phyloP scores from a whole-genome alignment of 2,113 vertebrate genomes.

The Nothocercus julius region DNA sequence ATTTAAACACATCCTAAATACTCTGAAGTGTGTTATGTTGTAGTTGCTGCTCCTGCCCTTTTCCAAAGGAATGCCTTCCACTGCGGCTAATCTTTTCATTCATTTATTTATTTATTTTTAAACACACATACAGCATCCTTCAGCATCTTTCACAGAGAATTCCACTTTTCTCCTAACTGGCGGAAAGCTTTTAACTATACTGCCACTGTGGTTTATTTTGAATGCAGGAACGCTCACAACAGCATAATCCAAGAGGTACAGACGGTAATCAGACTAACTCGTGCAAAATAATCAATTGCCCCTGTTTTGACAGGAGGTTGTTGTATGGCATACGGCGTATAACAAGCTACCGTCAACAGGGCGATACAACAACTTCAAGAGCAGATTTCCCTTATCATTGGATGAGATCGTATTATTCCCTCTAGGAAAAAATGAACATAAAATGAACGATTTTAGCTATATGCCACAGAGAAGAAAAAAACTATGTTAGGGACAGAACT shows the following conservation, averaged over 20 bases:
- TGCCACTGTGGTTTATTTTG: neutral
- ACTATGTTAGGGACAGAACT: neutral
- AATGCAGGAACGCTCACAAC: neutral
- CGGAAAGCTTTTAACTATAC: neutral
- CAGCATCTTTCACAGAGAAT: neutral
- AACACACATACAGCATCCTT: neutral
- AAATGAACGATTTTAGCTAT: neutral
- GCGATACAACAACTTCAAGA: neutral
- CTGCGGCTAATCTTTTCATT: neutral
- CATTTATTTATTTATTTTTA: too few relatives aligned
- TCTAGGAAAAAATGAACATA: neutral
- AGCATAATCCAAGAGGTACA: neutral
- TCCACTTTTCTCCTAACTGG: neutral
- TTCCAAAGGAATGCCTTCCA: neutral
- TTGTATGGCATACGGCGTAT: neutral
- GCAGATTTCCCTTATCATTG: neutral
- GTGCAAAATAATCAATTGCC: neutral
- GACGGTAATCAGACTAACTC: conserved; percentile 13
- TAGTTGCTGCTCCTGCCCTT: neutral
- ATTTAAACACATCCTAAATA: conserved; percentile 6
- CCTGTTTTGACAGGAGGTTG: too few relatives aligned
- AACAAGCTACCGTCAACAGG: neutral
- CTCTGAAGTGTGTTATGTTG: neutral
- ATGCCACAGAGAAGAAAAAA: neutral
- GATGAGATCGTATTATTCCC: neutral